Evolutionary conservation across 2,797 vertebrate species (phyloP), one percentile per base, ranked within the genome.

Genomic region (Eremophila alpestris): DNA sequence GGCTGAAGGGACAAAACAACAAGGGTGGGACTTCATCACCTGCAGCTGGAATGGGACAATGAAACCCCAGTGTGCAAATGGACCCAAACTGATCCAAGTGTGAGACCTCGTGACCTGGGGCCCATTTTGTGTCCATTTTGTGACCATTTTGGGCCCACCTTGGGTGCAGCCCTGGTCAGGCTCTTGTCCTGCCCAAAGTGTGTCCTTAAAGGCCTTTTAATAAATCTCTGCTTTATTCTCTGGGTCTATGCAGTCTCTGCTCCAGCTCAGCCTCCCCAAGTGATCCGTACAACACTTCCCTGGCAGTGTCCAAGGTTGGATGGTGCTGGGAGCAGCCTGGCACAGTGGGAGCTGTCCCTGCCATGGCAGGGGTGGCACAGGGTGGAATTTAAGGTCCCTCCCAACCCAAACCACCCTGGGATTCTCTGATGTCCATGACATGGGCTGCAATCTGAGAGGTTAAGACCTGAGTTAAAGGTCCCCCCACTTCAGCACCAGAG

Each of bases 331-430:
- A 73, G 41, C 51, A 83, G n/a, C 41, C 69, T 48, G 69, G 81
- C 7, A 32, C 36, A 49, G 17, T 21, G 69, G 51, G 0, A 32
- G 70, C 52, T 15, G 60, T 36, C 51, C 43, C 51, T 74, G 59
- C 26, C 59, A 12, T 32, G 51, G 45, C 52, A 19, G 18, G 36
- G 70, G 0, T 20, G 43, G 51, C 26, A 9, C 26, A 41, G 81
- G 60, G 0, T 18, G 36, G 36, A 26, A 0, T 36, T 1, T 75
- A 0, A 20, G 27, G 13, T 38, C 22, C 46, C n/a, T 43, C 0
- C 45, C 14, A 59, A 12, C 27, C 18, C 54, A 59, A 52, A 16
- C 45, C 32, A 4, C 1, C 7, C 32, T 32, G 54, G 51, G 26
- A 29, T 17, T 49, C 8, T 68, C 15, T 34, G 43, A 17, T 49